Conservation (phyloP, 2,888 invertebrate genomes). For the Melanophora roralis region DNA sequence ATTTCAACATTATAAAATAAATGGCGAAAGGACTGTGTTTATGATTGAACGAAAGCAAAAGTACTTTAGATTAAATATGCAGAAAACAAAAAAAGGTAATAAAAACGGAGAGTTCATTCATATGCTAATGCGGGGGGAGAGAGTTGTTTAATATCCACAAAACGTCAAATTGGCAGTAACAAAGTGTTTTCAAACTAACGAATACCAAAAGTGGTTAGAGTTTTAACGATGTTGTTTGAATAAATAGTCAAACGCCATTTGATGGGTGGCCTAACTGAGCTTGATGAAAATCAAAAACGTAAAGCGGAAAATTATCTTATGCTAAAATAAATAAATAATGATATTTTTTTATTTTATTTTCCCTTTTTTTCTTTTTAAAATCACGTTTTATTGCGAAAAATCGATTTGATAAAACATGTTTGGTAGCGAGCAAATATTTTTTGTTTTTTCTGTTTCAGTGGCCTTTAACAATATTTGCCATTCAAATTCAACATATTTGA, state of each 20-base stretch:
- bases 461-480: neutral
- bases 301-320: slow-evolving; percentile 27
- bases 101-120: neutral
- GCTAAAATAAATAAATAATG: slow-evolving; percentile 22
- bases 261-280: slow-evolving; percentile 22
- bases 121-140: neutral
- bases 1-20: slow-evolving; percentile 2
- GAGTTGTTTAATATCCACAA: no score
- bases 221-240: no score
- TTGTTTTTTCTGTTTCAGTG: slow-evolving; percentile 1
- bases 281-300: slow-evolving; percentile 35
- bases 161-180: no score
- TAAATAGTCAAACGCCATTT: no score
- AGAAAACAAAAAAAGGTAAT: neutral
- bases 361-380: slow-evolving; percentile 7
- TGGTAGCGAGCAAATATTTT: neutral
- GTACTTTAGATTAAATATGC: slow-evolving; percentile 26
- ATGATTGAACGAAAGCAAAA: slow-evolving; percentile 45
- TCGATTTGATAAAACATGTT: slow-evolving; percentile 39
- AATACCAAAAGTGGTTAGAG: no score
- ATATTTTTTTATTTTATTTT: neutral
- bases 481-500: slow-evolving; percentile 12
- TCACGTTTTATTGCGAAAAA: slow-evolving; percentile 35
- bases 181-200: no score
- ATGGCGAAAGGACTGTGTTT: slow-evolving; percentile 38